phyloP scores from a whole-genome alignment of 2,797 vertebrate genomes.

The Rallus crepitans region DNA sequence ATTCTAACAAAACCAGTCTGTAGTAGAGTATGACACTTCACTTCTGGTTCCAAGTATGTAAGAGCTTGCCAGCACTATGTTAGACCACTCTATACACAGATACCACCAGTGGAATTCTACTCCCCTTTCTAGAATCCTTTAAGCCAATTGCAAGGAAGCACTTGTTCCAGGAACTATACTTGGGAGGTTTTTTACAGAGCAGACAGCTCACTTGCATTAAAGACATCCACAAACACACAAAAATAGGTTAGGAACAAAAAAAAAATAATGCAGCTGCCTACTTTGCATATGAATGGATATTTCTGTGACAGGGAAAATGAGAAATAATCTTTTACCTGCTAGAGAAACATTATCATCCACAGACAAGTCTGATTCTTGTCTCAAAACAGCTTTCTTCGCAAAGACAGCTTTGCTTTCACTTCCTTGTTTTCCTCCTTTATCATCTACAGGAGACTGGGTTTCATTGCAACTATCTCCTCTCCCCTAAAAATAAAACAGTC shows the following conservation, averaged over 20 bases:
- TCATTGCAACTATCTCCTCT: not conserved
- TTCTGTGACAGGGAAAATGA: not conserved
- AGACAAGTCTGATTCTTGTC: conserved; percentile 11
- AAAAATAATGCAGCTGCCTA: not conserved
- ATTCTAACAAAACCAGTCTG: not conserved
- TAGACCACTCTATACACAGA: not conserved
- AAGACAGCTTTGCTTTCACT: not conserved
- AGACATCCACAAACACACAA: conserved; percentile 7
- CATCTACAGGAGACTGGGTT: not conserved
- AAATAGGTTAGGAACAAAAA: not conserved
- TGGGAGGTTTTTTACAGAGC: not conserved
- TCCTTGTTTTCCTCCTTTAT: conserved; percentile 11
- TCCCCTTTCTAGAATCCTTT: not conserved
- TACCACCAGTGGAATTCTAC: not conserved
- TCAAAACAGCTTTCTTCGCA: conserved; percentile 19
- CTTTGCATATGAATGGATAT: not conserved
- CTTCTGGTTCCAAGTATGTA: not conserved
- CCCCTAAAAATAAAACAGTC: conserved; percentile 48
- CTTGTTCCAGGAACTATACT: not conserved
- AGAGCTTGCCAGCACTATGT: not conserved
- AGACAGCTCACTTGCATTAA: not conserved
- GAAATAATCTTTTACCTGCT: conserved; percentile 39
- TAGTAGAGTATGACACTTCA: not conserved
- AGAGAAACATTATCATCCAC: not conserved
- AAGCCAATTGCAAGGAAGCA: not conserved